Evolutionary conservation across 2,113 vertebrate species (phyloP).

Genomic region (Pyxicephalus adspersus): DNA sequence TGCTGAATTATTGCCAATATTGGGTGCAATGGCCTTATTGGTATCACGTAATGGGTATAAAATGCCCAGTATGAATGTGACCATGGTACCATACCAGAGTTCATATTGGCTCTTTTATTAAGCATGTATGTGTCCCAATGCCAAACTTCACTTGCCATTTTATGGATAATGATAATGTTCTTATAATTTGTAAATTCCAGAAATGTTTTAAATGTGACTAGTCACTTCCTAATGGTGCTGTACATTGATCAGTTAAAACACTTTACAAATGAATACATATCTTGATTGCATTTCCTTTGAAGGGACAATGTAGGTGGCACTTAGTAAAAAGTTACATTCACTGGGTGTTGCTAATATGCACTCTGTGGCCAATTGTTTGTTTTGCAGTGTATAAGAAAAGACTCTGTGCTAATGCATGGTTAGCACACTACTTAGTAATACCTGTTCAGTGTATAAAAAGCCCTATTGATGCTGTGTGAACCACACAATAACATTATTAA

Average conservation of each 20-base stretch:
- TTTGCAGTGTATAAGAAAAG: not conserved
- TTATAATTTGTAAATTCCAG: no score
- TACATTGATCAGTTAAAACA: not conserved
- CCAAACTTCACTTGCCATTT: not conserved
- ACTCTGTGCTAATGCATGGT: not conserved
- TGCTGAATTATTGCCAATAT: no score
- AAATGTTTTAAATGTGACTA: no score
- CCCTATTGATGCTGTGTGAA: not conserved
- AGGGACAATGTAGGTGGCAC: constrained; percentile 6
- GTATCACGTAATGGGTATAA: no score
- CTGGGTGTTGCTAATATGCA: not conserved
- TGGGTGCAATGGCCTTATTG: no score
- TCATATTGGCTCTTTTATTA: no score
- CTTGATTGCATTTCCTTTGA: not conserved
- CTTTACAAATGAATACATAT: not conserved
- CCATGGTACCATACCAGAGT: no score
- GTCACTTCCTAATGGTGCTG: no score
- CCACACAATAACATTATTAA: not conserved
- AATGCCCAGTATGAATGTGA: no score
- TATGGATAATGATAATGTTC: no score
- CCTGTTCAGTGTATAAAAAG: not conserved
- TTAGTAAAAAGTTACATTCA: not conserved
- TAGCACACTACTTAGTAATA: not conserved
- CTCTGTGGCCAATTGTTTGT: not conserved
- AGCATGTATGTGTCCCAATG: no score